Percentiles rank a stretch among this genome's conserved stretches.
Evolutionary conservation across 2,888 invertebrate genomes (phyloP).

Genomic region (Proisotoma minuta): DNA sequence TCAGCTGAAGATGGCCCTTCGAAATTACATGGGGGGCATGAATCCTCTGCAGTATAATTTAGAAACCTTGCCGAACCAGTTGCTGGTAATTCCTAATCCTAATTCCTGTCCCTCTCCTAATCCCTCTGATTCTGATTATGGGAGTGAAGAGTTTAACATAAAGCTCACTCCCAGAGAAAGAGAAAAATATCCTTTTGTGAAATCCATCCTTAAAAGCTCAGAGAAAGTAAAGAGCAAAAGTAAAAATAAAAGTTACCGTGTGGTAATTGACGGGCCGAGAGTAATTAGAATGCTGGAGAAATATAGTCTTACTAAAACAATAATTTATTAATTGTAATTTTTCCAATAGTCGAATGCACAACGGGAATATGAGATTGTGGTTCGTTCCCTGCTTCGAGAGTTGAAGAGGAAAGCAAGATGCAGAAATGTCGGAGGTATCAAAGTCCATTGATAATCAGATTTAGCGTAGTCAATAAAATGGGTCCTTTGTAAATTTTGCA

Average conservation of each 20-base stretch:
- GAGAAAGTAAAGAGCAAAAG: background rate
- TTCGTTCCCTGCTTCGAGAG: constrained; percentile 29
- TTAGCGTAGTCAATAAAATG: no score
- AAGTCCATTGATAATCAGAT: constrained; percentile 28
- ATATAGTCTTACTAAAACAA: background rate
- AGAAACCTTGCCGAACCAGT: constrained; percentile 21
- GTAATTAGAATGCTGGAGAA: constrained; percentile 18
- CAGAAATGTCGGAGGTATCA: constrained; percentile 36
- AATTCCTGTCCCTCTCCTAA: constrained; percentile 22
- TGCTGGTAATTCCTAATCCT: constrained; percentile 35
- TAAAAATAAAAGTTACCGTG: background rate
- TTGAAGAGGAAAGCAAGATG: constrained; percentile 29
- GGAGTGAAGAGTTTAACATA: background rate
- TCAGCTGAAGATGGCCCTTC: constrained; percentile 36
- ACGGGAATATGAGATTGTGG: constrained; percentile 21
- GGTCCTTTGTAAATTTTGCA: no score
- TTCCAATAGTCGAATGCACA: constrained; percentile 21
- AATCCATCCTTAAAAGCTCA: constrained; percentile 4
- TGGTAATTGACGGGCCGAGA: constrained; percentile 12
- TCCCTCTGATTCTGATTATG: constrained; percentile 2
- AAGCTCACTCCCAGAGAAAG: background rate
- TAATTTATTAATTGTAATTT: background rate
- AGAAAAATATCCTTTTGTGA: no score
- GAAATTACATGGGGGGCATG: constrained; percentile 45
- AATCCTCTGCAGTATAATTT: constrained; percentile 39